A percentile compares a stretch with the other conserved stretches of the same genome.
Conservation (phyloP, 2,888 invertebrate genomes). For the Hipparchia semele region DNA sequence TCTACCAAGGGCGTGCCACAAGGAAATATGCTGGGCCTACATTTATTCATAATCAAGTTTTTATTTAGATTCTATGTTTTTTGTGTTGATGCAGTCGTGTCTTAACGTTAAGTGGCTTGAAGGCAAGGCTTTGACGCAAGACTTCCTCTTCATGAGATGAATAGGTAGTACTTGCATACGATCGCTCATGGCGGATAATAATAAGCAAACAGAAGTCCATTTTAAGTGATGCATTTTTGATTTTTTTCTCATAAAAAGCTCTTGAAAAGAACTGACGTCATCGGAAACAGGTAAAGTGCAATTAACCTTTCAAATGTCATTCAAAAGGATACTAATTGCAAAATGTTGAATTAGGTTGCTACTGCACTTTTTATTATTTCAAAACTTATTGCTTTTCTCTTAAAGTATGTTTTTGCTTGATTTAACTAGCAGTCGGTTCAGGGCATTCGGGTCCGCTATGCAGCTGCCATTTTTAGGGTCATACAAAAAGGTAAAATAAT, state of each 20-base stretch:
- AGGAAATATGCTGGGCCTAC: not conserved
- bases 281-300: slow-evolving; percentile 31
- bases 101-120: not conserved
- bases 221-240: not conserved
- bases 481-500: slow-evolving; percentile 14
- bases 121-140: not conserved
- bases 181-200: not conserved
- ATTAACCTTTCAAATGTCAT: slow-evolving; percentile 44
- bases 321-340: slow-evolving; percentile 37
- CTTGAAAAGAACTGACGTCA: slow-evolving; percentile 26
- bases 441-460: slow-evolving; percentile 11
- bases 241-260: not conserved
- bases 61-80: not conserved
- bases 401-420: slow-evolving; percentile 7
- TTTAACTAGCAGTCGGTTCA: slow-evolving; percentile 2
- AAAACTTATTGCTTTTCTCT: not conserved
- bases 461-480: slow-evolving; percentile 17
- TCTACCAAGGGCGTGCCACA: not conserved
- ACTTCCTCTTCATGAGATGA: not conserved
- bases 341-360: slow-evolving; percentile 22
- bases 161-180: not conserved
- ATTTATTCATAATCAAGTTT: not conserved
- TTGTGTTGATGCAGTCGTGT: not conserved
- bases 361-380: not conserved
- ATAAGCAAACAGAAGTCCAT: not conserved